Evolutionary conservation across 2,113 vertebrate species (phyloP), one percentile per base, ranked within the genome.

Genomic region (Murina feae): DNA sequence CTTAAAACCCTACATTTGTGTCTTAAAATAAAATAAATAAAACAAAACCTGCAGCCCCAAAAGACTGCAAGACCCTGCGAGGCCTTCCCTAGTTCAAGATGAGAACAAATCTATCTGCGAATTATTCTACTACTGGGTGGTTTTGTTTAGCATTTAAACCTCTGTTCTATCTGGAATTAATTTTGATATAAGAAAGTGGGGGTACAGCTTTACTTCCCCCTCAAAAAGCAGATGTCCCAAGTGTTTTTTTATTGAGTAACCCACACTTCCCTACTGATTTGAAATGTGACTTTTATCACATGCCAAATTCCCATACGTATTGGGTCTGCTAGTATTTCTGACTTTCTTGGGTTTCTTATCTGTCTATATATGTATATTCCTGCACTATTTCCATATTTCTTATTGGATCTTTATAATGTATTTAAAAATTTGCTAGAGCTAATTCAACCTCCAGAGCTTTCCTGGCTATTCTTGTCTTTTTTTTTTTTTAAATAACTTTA

Each of bases 151-250:
- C 16, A 44, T 80, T 75, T 68, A 79, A 83, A 47, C 65, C 30
- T 93, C 42, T 84, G 55, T 55, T 92, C 25, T n/a, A 53, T 82
- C 85, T 83, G 82, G 13, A 53, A 49, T 86, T 86, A 89, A 90
- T 86, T 90, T 86, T 86, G 30, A 39, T 49, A 53, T 66, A 66
- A 21, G 13, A 69, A 82, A 10, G 5, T 71, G 93, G 2, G 2
- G 28, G 28, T 71, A 28, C 37, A 82, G 68, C n/a, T 83, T 95
- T 72, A 65, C 42, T 76, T 79, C 16, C 4, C 51, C 18, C 42
- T 9, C 2, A 42, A 95, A 93, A 80, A 35, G 69, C 32, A 81
- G 72, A 81, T 55, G 78, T 91, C 68, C 44, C 74, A 91, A 86
- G 81, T 81, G 60, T 81, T 23, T 55, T 55, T 74, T 74, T 91